Base-by-base conservation (phyloP, 2,113 vertebrate species). In the Strigops habroptila region DNA sequence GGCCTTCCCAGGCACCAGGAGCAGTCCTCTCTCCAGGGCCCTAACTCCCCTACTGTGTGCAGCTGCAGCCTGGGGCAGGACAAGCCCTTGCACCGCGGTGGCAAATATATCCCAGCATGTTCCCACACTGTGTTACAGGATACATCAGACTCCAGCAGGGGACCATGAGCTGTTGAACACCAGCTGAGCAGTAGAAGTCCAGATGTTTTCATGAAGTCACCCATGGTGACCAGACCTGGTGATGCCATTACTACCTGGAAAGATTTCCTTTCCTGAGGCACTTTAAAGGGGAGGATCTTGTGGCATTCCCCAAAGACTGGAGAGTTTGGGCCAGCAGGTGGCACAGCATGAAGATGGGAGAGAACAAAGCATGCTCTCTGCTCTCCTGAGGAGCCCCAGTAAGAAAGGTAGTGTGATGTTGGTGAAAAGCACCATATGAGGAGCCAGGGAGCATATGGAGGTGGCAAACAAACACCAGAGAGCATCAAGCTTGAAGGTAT, bases 1-100 rank as follows among this genome's bases (percentile, higher is more conserved):
- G 37, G 14, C 37, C 62, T 73, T n/a, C 35, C 25, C 12, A 0
- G 6, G 39, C 31, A 24, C 14, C 0, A 4, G 30, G 9, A 69
- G 27, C 31, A 55, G 39, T 25, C 14, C 12, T 86, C 15, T 44
- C 16, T 31, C 30, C 46, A 30, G 43, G 18, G 25, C 30, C 10
- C 21, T 18, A 18, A 16, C 15, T 63, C 19, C 18, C 3, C 11
- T 9, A 4, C 10, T 33, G 12, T 3, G 1, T 14, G 25, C 39
- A 31, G 49, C 18, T 52, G 43, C 89, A 41, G 57, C 60, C 23
- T 24, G 31, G 12, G 39, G n/a, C 24, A 69, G 18, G 12, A 80
- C 19, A 86, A 69, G 17, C 23, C 37, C 10, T n/a, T 60, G 57
- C 59, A 74, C 9, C 24, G 30, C 69, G 12, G 9, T n/a, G 13